Evolutionary conservation across 1,140 invertebrate genomes (phyloP).

Genomic region (Psix sp.): DNA sequence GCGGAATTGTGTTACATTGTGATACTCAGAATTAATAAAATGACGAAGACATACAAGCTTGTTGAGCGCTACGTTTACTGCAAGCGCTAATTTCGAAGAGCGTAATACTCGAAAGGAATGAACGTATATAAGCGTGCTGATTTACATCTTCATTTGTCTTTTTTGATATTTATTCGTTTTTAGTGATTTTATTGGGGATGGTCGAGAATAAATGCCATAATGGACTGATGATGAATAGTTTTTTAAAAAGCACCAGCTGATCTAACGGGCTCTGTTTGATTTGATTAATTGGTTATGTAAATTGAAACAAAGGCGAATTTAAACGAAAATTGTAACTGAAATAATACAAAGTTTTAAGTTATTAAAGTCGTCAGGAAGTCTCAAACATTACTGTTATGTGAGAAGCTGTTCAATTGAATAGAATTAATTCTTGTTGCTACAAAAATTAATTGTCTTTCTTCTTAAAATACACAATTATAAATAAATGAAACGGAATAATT

Average conservation of each 20-base stretch:
- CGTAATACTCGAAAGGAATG: conserved; percentile 10
- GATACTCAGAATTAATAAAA: conserved; percentile 16
- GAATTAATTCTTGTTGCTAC: too few species aligned
- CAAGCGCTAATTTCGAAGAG: conserved; percentile 12
- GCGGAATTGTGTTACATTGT: conserved; percentile 9
- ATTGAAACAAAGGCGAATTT: too few species aligned
- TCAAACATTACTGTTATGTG: too few species aligned
- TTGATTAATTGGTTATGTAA: conserved; percentile 18
- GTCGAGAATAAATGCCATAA: conserved; percentile 30
- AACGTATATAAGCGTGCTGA: conserved; percentile 5
- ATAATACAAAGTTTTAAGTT: too few species aligned
- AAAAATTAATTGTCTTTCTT: too few species aligned
- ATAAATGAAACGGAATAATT: too few species aligned
- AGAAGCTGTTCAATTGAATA: too few species aligned
- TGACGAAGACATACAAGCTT: conserved; percentile 8
- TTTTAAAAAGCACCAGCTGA: too few species aligned
- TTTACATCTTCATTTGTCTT: conserved; percentile 40
- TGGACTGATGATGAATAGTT: conserved; percentile 30
- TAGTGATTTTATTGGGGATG: conserved; percentile 27
- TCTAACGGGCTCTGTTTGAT: not conserved
- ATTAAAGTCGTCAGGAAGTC: too few species aligned
- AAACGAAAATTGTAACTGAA: too few species aligned
- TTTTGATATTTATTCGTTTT: conserved; percentile 31
- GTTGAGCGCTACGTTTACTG: conserved; percentile 3
- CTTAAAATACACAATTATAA: too few species aligned